Evolutionary conservation across 2,797 vertebrate genomes (phyloP), one percentile per base, ranked within the genome.

Genomic region (Philypnodon macrostomus): DNA sequence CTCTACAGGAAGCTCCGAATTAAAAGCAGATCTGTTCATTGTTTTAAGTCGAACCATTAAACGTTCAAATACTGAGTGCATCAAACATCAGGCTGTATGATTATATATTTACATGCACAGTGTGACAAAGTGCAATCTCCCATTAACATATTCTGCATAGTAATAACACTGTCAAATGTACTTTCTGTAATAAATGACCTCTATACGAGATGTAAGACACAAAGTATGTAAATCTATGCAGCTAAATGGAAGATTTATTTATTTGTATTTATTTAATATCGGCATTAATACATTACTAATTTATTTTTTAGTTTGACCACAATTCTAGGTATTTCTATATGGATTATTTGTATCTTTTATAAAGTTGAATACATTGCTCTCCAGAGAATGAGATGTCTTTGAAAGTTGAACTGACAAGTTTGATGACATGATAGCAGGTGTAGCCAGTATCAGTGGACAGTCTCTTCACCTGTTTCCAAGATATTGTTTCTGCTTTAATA

Each of bases 401-500:
- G 26, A 32, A 48, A 62, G 41, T 29, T 52, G 8, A 34, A 21
- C 14, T 31, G 10, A 51, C 17, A 9, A 13, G 7, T 46, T 32
- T 41, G 26, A 42, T 42, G 40, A 29, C 26, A 29, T 42, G 15
- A 29, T 42, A 29, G 27, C 29, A 17, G 40, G 40, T 42, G 40
- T 42, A 42, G 40, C 17, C 26, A 16, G 15, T 42, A 29, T 42
- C 26, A 29, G 17, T 29, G 26, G 14, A 29, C 24, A 2, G 14
- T 42, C 11, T 26, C 40, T 42, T 73, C 48, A 54, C 27, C 23
- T 32, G 33, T 24, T 47, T 23, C 26, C 21, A 41, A 56, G 14
- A 19, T 39, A 72, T 60, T 48, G 6, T 34, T 41, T 49, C 58
- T 59, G 58, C 48, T 63, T 66, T 53, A 12, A 53, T 14, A 33